A percentile compares a stretch with the other conserved stretches of the same genome.
Conservation (phyloP, 2,113 vertebrate genomes). For the Actinemys pallida region DNA sequence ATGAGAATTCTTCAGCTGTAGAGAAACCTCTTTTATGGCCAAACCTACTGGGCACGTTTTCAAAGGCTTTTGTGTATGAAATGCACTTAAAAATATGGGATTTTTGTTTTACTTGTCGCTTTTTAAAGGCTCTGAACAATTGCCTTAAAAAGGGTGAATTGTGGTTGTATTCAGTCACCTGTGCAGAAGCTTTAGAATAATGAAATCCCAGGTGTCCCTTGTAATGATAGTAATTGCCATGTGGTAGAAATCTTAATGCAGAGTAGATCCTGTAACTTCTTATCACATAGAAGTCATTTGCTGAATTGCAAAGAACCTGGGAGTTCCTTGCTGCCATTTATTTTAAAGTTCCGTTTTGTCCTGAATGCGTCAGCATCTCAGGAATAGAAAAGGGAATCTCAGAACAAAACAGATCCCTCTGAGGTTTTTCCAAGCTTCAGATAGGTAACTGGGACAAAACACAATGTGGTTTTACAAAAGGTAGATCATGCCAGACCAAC, state of each 20-base stretch:
- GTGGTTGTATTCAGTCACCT: not conserved
- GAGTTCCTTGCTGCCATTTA: not conserved
- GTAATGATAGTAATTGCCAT: not conserved
- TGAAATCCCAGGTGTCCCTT: not conserved
- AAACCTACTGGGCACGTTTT: not conserved
- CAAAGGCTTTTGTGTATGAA: not conserved
- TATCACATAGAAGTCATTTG: not conserved
- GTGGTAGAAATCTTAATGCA: not conserved
- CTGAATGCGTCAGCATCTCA: not conserved
- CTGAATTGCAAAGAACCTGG: not conserved
- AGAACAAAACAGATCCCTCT: not conserved
- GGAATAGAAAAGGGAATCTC: not conserved
- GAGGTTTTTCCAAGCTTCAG: not conserved
- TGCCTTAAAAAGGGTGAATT: not conserved
- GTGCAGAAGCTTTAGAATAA: not conserved
- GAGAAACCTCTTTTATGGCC: not conserved
- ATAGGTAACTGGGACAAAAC: no score
- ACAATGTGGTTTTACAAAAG: no score
- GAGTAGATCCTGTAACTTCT: not conserved
- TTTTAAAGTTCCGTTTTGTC: not conserved
- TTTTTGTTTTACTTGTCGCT: not conserved
- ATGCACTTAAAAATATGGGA: not conserved
- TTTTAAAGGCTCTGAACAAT: not conserved
- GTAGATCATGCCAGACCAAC: no score
- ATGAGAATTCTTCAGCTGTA: not conserved